phyloP scores from a whole-genome alignment of 2,888 invertebrate genomes.

The Lasioglossum leucozonium region DNA sequence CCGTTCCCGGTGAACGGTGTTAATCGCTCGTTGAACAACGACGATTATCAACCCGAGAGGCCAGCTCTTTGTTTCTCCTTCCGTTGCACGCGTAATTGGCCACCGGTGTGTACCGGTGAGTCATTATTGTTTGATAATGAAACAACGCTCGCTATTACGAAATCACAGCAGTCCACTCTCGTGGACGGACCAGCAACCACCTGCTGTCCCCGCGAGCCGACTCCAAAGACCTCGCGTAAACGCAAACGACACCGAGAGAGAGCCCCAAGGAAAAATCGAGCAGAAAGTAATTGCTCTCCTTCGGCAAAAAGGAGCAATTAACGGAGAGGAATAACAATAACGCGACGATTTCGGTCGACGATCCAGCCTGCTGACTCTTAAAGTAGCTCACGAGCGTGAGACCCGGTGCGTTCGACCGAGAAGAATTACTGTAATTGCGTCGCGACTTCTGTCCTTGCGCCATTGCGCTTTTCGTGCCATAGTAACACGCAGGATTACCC shows the following conservation, averaged over 20 bases:
- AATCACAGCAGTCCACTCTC: neutral
- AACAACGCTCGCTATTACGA: constrained; percentile 29
- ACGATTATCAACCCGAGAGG: constrained; percentile 9
- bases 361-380: constrained; percentile 7
- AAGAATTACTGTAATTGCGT: constrained; percentile 10
- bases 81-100: constrained; percentile 6
- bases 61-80: neutral
- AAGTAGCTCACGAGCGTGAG: neutral
- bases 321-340: neutral
- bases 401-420: neutral
- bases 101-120: constrained; percentile 1
- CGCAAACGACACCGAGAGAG: neutral
- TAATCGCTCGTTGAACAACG: constrained; percentile 16
- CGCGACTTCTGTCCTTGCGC: neutral
- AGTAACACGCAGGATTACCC: neutral
- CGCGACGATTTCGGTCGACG: constrained; percentile 12
- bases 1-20: neutral
- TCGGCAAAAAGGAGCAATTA: constrained; percentile 24
- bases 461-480: neutral
- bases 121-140: constrained; percentile 32
- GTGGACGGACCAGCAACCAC: neutral
- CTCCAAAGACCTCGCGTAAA: neutral
- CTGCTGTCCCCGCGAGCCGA: neutral
- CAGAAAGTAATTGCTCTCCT: neutral
- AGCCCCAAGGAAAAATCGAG: neutral